Conservation (phyloP, 2,797 vertebrate species). For the Xerus rutilus region DNA sequence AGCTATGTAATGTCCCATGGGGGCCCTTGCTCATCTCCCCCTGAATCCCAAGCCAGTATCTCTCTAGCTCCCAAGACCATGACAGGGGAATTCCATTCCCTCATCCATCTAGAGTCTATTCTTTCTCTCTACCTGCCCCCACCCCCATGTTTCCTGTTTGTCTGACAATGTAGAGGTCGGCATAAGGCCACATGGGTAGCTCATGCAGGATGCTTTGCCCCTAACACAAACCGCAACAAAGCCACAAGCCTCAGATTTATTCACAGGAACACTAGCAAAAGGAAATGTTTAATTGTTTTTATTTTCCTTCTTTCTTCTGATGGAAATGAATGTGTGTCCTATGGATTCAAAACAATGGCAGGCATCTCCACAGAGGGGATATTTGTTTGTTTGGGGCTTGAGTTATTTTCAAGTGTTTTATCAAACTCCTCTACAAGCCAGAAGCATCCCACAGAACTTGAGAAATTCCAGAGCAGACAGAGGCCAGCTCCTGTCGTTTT, state of each 20-base stretch:
- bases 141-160: constrained; percentile 85
- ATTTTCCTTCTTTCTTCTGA: constrained; percentile 74
- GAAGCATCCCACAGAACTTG: constrained; percentile 24
- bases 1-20: background rate
- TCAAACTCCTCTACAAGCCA: background rate
- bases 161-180: constrained; percentile 75
- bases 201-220: constrained; percentile 70
- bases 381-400: constrained; percentile 55
- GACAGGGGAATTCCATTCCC: constrained; percentile 81
- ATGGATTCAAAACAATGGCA: constrained; percentile 58
- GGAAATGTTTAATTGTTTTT: constrained; percentile 74
- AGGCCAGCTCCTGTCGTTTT: background rate
- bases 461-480: constrained; percentile 12
- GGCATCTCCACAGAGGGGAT: background rate
- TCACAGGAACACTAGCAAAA: constrained; percentile 50
- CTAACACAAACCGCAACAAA: constrained; percentile 27
- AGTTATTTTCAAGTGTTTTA: constrained; percentile 55
- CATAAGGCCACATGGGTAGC: constrained; percentile 60
- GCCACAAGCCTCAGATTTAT: constrained; percentile 3
- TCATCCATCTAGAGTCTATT: constrained; percentile 78
- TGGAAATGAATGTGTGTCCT: constrained; percentile 64
- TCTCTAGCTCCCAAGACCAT: background rate
- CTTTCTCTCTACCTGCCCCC: constrained; percentile 75
- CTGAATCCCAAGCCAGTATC: background rate
- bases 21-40: background rate